Evolutionary conservation across 2,113 vertebrate genomes (phyloP).

Genomic region (Plotosus lineatus): DNA sequence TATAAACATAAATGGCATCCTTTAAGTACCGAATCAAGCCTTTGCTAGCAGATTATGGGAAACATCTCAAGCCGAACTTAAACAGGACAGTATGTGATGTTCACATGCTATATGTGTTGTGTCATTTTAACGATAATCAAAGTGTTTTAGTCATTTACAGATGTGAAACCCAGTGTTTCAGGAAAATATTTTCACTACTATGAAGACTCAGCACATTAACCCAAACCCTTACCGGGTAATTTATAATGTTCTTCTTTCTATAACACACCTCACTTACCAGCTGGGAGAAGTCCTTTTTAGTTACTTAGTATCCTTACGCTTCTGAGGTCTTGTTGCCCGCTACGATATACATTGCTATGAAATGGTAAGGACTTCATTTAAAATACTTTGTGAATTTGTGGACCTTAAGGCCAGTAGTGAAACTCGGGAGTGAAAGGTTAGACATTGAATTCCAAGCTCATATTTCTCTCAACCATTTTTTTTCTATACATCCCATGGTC

Average conservation of each 20-base stretch:
- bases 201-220: background rate
- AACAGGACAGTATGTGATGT: background rate
- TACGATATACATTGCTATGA: slow-evolving; percentile 14
- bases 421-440: background rate
- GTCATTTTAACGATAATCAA: background rate
- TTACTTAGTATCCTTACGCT: background rate
- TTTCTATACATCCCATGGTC: slow-evolving; percentile 3
- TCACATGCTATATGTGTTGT: background rate
- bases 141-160: background rate
- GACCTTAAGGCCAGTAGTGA: background rate
- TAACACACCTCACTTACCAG: background rate
- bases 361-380: slow-evolving; percentile 18
- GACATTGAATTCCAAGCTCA: slow-evolving; percentile 35
- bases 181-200: background rate
- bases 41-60: background rate
- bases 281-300: background rate
- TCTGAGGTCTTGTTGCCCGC: slow-evolving; percentile 1
- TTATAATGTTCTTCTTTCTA: slow-evolving; percentile 11
- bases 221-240: background rate
- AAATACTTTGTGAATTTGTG: background rate
- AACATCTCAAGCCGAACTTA: background rate
- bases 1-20: background rate
- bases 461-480: slow-evolving; percentile 38
- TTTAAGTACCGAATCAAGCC: background rate
- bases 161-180: background rate